Base-by-base conservation (phyloP, 1,140 invertebrate species). In the Tachypleus tridentatus region DNA sequence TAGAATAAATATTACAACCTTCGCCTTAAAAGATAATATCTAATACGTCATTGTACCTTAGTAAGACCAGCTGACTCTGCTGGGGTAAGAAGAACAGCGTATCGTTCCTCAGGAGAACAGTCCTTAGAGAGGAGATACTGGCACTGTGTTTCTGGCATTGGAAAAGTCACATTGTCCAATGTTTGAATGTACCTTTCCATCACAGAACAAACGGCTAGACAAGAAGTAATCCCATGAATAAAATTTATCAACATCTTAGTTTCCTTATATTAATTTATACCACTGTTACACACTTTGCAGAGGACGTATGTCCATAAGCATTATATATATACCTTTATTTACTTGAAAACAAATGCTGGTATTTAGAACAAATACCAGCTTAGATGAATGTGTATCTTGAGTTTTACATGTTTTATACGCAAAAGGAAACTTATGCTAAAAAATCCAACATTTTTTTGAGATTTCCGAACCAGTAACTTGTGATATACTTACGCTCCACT, bases 111-210 rank as follows among this genome's bases (percentile, higher is more conserved):
- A 3, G 66, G 4, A 10, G 66, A 68, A 54, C 66, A 60, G 58
- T 68, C 67, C 51, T 68, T 68, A 60, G 67, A 66, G 3, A 68
- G 5, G 50, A 68, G 58, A 51, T 60, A 67, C 54, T 68, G 67
- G 51, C 67, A 68, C 29, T 49, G 47, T 7, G 29, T 66, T 5
- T 66, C 64, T 7, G 51, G 50, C 7, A 67, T 9, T 60, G 49
- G 6, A 54, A 68, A 11, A 51, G 68, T 68, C 8, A 68, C 67
- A 51, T 68, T 68, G 51, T 68, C 67, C 58, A 68, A 68, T 49
- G 67, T 68, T 29, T 58, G 66, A 6, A 68, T 49, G 52, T 29
- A 60, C 10, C 62, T 29, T 53, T 68, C 67, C 67, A 68, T 68
- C n/a, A 68, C 60, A 11, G 48, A 6, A 61, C 65, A 67, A 29